Base-by-base conservation (phyloP, 2,113 vertebrate species). In the Gadus macrocephalus region DNA sequence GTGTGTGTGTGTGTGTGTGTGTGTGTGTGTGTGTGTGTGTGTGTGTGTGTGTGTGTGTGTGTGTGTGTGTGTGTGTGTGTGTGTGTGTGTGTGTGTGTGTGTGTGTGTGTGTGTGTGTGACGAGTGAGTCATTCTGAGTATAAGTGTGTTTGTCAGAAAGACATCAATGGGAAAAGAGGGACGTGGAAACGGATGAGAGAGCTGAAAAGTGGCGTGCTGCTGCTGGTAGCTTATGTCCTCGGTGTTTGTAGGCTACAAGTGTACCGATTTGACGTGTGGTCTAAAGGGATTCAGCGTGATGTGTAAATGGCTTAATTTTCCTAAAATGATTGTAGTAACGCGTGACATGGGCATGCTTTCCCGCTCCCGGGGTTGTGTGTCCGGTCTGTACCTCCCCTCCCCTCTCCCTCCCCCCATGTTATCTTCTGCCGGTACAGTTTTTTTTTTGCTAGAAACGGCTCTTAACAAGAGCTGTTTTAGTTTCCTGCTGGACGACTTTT, bases 201-300 rank as follows among this genome's bases (percentile, higher is more conserved):
- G 55, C 17, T 61, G 71, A 66, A 70, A 25, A 20, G 75, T 60
- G 42, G 74, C 4, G 69, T 11, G 25, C 79, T 81, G 81, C 77
- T 81, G 86, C 85, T 84, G 81, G 9, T 70, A 76, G 73, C 71
- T 31, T 53, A 62, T 70, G 55, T 62, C 56, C 62, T 42, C 9
- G 7, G 35, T 2, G 70, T 28, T 27, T 62, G 55, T 49, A 49
- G 42, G 42, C 42, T 49, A 61, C 42, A 56, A 28, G 17, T n/a
- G 66, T 53, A n/a, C 5, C 11, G 62, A 27, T 65, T 65, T 67
- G 66, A 67, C 65, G 60, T 14, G 6, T 14, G 42, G 6, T 4
- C 31, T 35, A 35, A 35, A 35, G 31, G 6, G 31, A 12, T 49
- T 9, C 42, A 49, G 42, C 42, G 42, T 49, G 4, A 35, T 35